A percentile compares a stretch with the other conserved stretches of the same genome.
These are phyloP conservation scores for sheep (Ovis aries) DNA, from an alignment of 2,113 vertebrate genomes.

Conservation along the genomic window ARS-UI_Ramb_v3.0 NC_056079.1:11583501-11584000, in stretches of 20 bases:
- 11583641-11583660: background rate
- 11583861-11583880: background rate
- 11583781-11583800: background rate
- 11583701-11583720: background rate
- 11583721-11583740: background rate
- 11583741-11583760: fast-evolving
- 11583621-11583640: background rate
- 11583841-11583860: background rate
- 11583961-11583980: fast-evolving
- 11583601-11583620: background rate
- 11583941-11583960: background rate
- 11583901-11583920: background rate
- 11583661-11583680: background rate
- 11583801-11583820: background rate
- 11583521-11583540: background rate
- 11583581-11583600: background rate
- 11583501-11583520: background rate
- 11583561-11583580: background rate
- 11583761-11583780: background rate
- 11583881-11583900: background rate
- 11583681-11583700: background rate
- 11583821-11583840: background rate
- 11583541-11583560: background rate
- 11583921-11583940: background rate
- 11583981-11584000: background rate